phyloP scores from a whole-genome alignment of 1,140 invertebrate species.

The Orius laevigatus region DNA sequence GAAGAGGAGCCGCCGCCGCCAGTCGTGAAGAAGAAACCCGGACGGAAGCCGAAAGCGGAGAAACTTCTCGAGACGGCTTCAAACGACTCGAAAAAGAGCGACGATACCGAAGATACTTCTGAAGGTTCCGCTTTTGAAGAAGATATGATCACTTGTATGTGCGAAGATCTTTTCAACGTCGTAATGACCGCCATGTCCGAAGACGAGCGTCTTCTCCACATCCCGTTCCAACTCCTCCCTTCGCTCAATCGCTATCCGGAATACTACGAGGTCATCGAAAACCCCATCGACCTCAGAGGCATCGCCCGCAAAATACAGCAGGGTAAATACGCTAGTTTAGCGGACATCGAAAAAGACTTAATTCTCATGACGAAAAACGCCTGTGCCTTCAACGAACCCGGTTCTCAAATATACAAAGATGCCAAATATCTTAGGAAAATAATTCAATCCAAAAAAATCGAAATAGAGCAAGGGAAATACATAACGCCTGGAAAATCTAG shows the following conservation, averaged over 20 bases:
- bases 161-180: conserved; percentile 66
- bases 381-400: conserved; percentile 89
- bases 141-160: conserved; percentile 49
- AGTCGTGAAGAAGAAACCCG: conserved; percentile 18
- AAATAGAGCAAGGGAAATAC: conserved; percentile 41
- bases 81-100: conserved; percentile 23
- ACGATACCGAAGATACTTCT: conserved; percentile 41
- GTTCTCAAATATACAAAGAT: conserved; percentile 92
- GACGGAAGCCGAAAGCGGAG: conserved; percentile 27
- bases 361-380: conserved; percentile 87
- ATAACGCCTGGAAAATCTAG: conserved; percentile 30
- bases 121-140: conserved; percentile 49
- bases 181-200: conserved; percentile 60
- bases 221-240: conserved; percentile 76
- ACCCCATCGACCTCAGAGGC: conserved; percentile 86
- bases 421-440: conserved; percentile 76
- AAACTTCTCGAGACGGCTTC: conserved; percentile 24
- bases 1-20: conserved; percentile 15
- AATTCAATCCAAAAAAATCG: conserved; percentile 42
- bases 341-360: conserved; percentile 82
- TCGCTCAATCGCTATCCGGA: conserved; percentile 78
- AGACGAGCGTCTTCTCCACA: conserved; percentile 63
- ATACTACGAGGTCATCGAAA: conserved; percentile 91
- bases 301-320: conserved; percentile 85
- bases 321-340: conserved; percentile 53